Base-by-base conservation (phyloP, 2,113 vertebrate species). In the Mohoua ochrocephala region DNA sequence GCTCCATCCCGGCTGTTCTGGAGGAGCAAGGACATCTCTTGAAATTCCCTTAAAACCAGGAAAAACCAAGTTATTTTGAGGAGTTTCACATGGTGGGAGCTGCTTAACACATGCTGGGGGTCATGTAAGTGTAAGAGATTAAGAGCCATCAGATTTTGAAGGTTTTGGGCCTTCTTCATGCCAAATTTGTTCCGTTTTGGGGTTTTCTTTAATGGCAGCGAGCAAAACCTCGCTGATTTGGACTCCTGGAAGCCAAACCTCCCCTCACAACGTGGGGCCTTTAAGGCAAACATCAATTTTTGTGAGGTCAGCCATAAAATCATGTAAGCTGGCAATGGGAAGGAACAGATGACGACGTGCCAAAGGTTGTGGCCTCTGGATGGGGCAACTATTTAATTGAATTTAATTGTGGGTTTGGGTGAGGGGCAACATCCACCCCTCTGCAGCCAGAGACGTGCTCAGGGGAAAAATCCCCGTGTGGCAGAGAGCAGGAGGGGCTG, bases 251-350 rank as follows among this genome's bases (percentile, higher is more conserved):
- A 56, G 52, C 69, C 87, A 33, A 64, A 50, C 8, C 21, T 63
- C 12, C 0, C 69, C 49, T 42, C 0, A 1, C 39, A 49, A 52
- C 77, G 54, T 0, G 35, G 91, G 73, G 65, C 77, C 81, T 96
- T 95, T 96, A 93, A 94, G 69, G 78, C 87, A 93, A 94, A 87
- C 84, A 67, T 96, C 89, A 67, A 87, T 97, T 91, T 78, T 93
- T 93, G 94, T 41, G 93, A 92, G 81, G 60, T 87, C 92, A 91
- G 84, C 65, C 64, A 17, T 61, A 45, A 75, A 89, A 74, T 77
- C 81, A 54, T 16, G 61, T 10, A 30, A 87, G 93, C 1, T 91
- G 93, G 89, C 89, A 49, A 74, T 0, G 18, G 1, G 8, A 47
- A 85, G 83, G 88, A 47, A 6, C 33, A 33, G 82, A 67, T 10